Evolutionary conservation across 2,888 invertebrate species (phyloP).

Genomic region (Peribatodes rhomboidaria): DNA sequence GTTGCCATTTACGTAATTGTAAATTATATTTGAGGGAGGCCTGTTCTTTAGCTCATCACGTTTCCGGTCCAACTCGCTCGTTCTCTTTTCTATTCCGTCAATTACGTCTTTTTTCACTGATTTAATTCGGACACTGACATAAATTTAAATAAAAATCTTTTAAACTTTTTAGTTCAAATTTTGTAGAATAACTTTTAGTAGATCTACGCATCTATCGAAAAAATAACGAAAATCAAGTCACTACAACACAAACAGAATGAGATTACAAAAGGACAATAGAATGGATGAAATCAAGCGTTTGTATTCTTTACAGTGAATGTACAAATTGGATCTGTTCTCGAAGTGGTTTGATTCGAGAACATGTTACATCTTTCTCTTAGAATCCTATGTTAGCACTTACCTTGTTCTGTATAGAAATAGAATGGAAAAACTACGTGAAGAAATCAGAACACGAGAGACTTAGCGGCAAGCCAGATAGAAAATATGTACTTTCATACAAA

Average conservation of each 20-base stretch:
- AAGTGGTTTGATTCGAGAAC: constrained; percentile 22
- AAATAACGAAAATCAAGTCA: not conserved
- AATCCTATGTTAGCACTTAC: not conserved
- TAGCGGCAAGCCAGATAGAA: too few species aligned
- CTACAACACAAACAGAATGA: constrained; percentile 6
- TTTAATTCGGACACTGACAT: too few species aligned
- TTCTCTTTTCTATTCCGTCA: too few species aligned
- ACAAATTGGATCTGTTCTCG: constrained; percentile 32
- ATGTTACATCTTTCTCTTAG: constrained; percentile 6
- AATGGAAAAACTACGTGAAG: constrained; percentile 6
- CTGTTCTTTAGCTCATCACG: too few species aligned
- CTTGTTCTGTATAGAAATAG: constrained; percentile 2
- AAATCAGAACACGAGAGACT: not conserved
- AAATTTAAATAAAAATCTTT: too few species aligned
- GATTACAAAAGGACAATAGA: constrained; percentile 25
- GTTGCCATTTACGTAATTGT: too few species aligned
- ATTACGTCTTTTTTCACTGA: too few species aligned
- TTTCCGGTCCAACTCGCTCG: too few species aligned
- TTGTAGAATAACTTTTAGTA: not conserved
- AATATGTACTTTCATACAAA: too few species aligned
- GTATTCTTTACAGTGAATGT: constrained; percentile 34
- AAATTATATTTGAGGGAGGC: too few species aligned
- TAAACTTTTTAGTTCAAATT: too few species aligned
- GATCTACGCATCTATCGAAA: not conserved
- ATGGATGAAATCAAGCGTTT: constrained; percentile 31